Conservation (phyloP, 2,797 vertebrate genomes). For the Peromyscus melanophrys region DNA sequence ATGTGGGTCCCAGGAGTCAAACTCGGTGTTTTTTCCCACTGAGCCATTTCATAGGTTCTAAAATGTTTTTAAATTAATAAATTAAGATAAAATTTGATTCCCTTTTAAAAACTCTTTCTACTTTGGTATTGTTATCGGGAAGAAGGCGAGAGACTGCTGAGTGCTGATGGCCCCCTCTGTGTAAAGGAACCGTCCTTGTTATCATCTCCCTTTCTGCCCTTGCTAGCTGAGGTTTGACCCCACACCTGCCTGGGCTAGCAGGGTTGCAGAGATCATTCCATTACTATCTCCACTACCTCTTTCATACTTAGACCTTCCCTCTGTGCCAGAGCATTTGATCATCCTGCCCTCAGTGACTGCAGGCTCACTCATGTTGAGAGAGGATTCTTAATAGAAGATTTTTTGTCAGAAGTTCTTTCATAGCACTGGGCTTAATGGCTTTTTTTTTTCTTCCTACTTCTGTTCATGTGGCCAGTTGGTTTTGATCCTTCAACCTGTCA, state of each 20-base stretch:
- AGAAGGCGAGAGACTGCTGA: neutral
- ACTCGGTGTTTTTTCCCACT: neutral
- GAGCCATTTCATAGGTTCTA: neutral
- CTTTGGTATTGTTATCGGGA: neutral
- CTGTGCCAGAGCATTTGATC: neutral
- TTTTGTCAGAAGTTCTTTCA: constrained; percentile 45
- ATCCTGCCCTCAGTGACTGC: neutral
- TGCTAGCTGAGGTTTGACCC: neutral
- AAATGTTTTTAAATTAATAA: neutral
- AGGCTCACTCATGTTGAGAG: neutral
- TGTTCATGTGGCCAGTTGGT: neutral
- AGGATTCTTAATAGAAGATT: constrained; percentile 16
- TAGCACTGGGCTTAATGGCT: neutral
- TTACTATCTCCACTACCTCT: neutral
- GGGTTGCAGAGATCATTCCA: neutral
- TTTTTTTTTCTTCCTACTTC: neutral
- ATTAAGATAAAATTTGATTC: neutral
- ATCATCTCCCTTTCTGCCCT: neutral
- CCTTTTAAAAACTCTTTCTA: neutral
- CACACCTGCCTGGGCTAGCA: neutral
- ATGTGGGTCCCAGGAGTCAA: neutral
- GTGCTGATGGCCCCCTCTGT: neutral
- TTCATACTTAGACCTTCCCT: neutral
- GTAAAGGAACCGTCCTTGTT: neutral
- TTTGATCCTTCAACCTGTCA: constrained; percentile 24